Percentiles rank a stretch among this genome's conserved stretches.
These are phyloP conservation scores for Pelochelys cantorii DNA, from an alignment of 2,797 vertebrate species.

Conservation along the genomic window DNA sequence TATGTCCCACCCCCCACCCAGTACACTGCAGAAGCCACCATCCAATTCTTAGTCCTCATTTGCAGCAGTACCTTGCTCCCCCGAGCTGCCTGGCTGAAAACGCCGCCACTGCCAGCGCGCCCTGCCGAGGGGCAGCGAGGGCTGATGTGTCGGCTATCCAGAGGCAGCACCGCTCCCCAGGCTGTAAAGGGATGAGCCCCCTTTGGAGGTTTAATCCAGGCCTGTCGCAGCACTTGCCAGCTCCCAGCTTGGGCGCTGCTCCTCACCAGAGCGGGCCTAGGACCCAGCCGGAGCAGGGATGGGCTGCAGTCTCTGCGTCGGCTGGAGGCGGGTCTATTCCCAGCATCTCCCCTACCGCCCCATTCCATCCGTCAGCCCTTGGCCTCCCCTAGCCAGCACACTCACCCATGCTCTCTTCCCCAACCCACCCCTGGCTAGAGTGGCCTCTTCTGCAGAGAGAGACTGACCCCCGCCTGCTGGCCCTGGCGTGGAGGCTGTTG, in stretches of 20 bases:
- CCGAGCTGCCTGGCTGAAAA: background rate
- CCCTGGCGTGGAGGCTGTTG: background rate
- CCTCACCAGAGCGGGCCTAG: background rate
- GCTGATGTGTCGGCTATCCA: too few species aligned
- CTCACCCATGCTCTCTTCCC: too few species aligned
- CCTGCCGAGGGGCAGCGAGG: background rate
- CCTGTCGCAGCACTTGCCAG: background rate
- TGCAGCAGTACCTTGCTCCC: accelerated
- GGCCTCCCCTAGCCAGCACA: background rate
- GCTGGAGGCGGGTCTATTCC: background rate
- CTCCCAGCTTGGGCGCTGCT: accelerated
- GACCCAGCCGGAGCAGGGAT: background rate
- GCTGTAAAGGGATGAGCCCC: background rate
- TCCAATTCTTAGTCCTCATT: background rate
- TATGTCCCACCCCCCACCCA: accelerated
- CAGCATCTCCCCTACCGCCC: background rate
- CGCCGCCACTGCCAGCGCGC: too few species aligned
- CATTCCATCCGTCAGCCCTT: background rate
- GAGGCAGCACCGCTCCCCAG: background rate
- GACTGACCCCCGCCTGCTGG: background rate
- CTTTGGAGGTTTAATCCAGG: too few species aligned
- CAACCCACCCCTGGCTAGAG: too few species aligned
- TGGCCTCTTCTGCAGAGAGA: background rate
- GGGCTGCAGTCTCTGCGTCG: background rate
- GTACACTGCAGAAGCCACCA: background rate